Percentiles rank a stretch among this genome's conserved stretches.
Evolutionary conservation across 2,888 invertebrate genomes (phyloP).

Genomic region (Drepana falcataria): DNA sequence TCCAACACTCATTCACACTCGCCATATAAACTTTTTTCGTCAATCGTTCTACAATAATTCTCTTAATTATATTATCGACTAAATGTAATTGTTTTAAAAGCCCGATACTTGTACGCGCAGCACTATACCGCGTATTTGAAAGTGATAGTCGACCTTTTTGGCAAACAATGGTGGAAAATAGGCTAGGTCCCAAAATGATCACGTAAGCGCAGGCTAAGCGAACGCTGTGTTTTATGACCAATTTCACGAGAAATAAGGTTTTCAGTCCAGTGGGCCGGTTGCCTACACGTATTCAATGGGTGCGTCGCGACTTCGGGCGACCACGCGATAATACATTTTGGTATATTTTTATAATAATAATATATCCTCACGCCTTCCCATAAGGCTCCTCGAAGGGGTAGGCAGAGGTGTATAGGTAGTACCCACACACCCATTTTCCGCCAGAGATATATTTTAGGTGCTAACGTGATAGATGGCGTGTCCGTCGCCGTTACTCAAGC

Average conservation of each 20-base stretch:
- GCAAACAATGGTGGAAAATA: background rate
- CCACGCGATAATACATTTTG: background rate
- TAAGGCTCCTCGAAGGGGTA: no score
- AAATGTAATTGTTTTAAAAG: no score
- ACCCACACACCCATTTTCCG: no score
- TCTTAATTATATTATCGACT: background rate
- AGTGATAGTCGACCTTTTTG: background rate
- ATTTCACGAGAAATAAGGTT: constrained; percentile 27
- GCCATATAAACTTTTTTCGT: no score
- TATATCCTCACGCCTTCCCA: no score
- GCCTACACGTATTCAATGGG: constrained; percentile 15
- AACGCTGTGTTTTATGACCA: constrained; percentile 4
- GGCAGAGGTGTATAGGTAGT: no score
- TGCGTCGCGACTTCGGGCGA: background rate
- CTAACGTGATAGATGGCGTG: no score
- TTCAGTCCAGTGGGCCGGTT: constrained; percentile 27
- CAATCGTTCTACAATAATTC: no score
- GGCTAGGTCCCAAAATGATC: background rate
- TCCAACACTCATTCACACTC: no score
- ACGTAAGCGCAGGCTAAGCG: background rate
- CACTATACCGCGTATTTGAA: background rate
- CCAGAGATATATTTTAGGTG: no score
- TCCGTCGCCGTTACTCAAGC: no score
- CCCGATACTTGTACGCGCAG: background rate
- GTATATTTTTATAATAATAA: background rate